phyloP scores from a whole-genome alignment of 37 sponge, comb jelly and placozoan species.

The Halichondria panicea region DNA sequence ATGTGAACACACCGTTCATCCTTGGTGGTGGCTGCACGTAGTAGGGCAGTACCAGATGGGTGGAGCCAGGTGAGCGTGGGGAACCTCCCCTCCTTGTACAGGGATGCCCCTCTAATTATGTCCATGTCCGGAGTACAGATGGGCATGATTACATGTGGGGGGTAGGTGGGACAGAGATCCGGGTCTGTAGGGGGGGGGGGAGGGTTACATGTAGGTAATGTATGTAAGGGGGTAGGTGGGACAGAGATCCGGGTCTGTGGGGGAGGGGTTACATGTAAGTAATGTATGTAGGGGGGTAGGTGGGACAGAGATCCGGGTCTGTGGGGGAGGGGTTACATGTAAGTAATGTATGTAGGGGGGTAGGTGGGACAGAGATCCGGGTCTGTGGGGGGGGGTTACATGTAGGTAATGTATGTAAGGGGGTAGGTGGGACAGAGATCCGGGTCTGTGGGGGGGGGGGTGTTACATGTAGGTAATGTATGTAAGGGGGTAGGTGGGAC shows the following conservation, averaged over 20 bases:
- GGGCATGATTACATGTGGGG: slow-evolving; percentile 64
- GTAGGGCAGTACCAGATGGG: slow-evolving; percentile 59
- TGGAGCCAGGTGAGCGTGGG: slow-evolving; percentile 79
- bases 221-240: not conserved
- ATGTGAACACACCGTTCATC: slow-evolving; percentile 34
- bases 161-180: slow-evolving; percentile 69
- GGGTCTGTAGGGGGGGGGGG: slow-evolving; percentile 38
- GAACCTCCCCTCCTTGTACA: slow-evolving; percentile 74
- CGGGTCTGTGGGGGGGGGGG: too few relatives aligned
- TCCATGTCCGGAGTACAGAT: slow-evolving; percentile 69
- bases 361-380: too few relatives aligned
- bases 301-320: too few relatives aligned
- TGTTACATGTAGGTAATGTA: too few relatives aligned
- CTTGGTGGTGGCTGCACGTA: slow-evolving; percentile 68
- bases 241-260: not conserved
- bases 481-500: too few relatives aligned
- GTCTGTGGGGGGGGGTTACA: too few relatives aligned
- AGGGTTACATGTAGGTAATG: not conserved
- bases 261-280: not conserved
- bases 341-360: too few relatives aligned
- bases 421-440: too few relatives aligned
- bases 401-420: too few relatives aligned
- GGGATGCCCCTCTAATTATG: slow-evolving; percentile 54
- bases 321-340: not conserved
- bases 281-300: too few relatives aligned